Conservation (phyloP, 2,888 invertebrate genomes). For the Rutpela maculata region DNA sequence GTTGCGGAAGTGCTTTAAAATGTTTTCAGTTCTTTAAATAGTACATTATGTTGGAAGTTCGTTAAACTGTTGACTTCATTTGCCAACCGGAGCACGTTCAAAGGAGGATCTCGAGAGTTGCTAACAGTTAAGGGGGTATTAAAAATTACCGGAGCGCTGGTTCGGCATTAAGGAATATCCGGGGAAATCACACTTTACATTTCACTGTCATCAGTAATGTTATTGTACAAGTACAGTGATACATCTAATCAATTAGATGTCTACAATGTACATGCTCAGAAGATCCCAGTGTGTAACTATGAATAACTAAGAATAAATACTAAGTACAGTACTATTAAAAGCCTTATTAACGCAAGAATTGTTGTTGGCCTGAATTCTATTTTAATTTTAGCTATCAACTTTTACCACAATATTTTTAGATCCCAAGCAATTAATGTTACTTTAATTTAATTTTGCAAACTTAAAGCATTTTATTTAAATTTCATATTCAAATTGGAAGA, state of each 20-base stretch:
- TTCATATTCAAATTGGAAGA: too few species aligned
- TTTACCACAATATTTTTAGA: background rate
- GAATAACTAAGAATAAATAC: too few species aligned
- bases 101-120: conserved; percentile 4
- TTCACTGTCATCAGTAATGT: background rate
- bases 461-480: too few species aligned
- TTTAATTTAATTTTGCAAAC: too few species aligned
- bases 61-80: conserved; percentile 6
- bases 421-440: too few species aligned
- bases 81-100: conserved; percentile 1
- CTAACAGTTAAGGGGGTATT: conserved; percentile 7
- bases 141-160: conserved; percentile 3
- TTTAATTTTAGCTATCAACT: background rate
- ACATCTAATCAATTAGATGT: background rate
- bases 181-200: conserved; percentile 7
- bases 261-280: too few species aligned
- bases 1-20: background rate
- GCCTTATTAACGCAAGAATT: too few species aligned
- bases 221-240: background rate
- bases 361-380: background rate
- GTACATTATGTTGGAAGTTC: background rate
- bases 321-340: too few species aligned
- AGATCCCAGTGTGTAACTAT: too few species aligned
- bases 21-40: background rate
- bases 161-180: conserved; percentile 4